A percentile compares a stretch with the other conserved stretches of the same genome.
These are phyloP conservation scores for Psilanteris sp. DNA, from an alignment of 1,140 invertebrate genomes.

Conservation along the genomic window DNA sequence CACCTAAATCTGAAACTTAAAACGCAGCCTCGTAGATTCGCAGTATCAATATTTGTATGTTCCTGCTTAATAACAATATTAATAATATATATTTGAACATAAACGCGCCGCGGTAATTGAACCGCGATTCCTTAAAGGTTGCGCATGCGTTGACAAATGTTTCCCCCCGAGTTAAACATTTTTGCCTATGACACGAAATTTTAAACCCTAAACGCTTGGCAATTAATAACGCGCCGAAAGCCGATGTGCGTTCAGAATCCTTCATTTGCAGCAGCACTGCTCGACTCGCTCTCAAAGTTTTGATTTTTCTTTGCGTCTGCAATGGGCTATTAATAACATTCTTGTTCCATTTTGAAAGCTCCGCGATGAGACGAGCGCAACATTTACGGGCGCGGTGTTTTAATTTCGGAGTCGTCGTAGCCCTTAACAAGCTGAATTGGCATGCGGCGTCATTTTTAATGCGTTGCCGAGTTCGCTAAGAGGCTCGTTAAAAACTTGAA, in stretches of 20 bases:
- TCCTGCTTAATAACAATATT: too few relatives aligned
- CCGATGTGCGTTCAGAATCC: slow-evolving; percentile 41
- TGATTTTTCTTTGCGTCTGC: slow-evolving; percentile 61
- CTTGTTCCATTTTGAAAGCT: slow-evolving; percentile 58
- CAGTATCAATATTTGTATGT: too few relatives aligned
- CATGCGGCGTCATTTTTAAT: slow-evolving; percentile 62
- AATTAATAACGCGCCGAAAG: slow-evolving; percentile 54
- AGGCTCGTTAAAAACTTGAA: slow-evolving; percentile 63
- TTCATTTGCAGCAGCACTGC: slow-evolving; percentile 50
- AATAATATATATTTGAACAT: too few relatives aligned
- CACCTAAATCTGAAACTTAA: too few relatives aligned
- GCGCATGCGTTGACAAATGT: too few relatives aligned
- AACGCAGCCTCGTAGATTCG: too few relatives aligned
- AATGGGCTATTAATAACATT: slow-evolving; percentile 60
- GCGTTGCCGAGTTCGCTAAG: slow-evolving; percentile 36
- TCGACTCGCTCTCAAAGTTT: slow-evolving; percentile 41
- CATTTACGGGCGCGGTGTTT: slow-evolving; percentile 49
- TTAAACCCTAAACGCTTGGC: slow-evolving; percentile 39
- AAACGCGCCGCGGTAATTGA: too few relatives aligned
- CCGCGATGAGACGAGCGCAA: slow-evolving; percentile 21
- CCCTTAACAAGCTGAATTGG: slow-evolving; percentile 59
- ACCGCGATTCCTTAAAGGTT: too few relatives aligned
- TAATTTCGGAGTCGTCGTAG: slow-evolving; percentile 56
- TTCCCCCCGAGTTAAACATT: too few relatives aligned
- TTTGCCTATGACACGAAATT: not conserved